Percentiles rank a stretch among this genome's conserved stretches.
Conservation (phyloP, 2,113 vertebrate genomes). For the Catharus bicknelli region DNA sequence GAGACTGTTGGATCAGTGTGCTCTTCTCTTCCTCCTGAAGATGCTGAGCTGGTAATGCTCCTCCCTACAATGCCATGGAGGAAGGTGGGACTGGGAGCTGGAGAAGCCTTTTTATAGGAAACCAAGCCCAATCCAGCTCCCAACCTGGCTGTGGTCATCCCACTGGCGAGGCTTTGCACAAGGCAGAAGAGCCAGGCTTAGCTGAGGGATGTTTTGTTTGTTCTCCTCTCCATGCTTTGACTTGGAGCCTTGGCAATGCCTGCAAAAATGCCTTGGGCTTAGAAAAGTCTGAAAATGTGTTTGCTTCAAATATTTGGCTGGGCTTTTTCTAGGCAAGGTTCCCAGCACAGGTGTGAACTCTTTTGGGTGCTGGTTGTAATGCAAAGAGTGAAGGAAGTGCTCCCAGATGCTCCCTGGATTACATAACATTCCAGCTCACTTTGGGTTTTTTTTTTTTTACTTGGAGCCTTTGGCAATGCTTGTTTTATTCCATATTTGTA, state of each 20-base stretch:
- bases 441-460: not conserved
- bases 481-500: constrained; percentile 28
- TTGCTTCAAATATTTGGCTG: constrained; percentile 74
- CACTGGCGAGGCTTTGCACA: not conserved
- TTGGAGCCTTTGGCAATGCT: constrained; percentile 39
- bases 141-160: not conserved
- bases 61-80: rapidly evolving
- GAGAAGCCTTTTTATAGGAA: not conserved
- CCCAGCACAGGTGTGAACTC: constrained; percentile 85
- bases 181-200: not conserved
- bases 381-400: constrained; percentile 63
- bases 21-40: not conserved
- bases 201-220: constrained; percentile 41
- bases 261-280: constrained; percentile 61
- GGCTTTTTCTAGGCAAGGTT: constrained; percentile 67
- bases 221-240: constrained; percentile 48
- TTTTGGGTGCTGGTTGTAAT: constrained; percentile 60
- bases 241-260: constrained; percentile 59
- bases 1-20: not conserved
- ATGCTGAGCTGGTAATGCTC: not conserved
- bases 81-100: not conserved
- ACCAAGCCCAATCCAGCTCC: not conserved
- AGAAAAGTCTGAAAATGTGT: constrained; percentile 74
- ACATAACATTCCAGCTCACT: constrained; percentile 19
- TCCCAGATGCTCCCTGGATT: constrained; percentile 47